phyloP scores from a whole-genome alignment of 2,113 vertebrate genomes.

The Malurus cyaneus region DNA sequence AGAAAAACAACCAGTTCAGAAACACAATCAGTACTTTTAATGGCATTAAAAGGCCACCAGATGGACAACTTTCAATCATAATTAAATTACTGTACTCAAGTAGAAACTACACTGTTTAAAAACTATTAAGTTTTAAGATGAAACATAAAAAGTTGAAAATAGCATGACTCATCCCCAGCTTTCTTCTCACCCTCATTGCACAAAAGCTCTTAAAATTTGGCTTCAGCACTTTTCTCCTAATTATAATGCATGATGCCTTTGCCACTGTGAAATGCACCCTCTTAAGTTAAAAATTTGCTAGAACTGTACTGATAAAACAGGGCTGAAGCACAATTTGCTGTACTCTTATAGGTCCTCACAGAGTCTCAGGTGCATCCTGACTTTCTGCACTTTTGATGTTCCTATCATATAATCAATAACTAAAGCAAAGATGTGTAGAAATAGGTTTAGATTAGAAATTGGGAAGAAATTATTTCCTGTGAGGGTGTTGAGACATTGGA shows the following conservation, averaged over 20 bases:
- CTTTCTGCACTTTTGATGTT: neutral
- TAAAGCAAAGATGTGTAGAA: neutral
- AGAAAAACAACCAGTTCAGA: neutral
- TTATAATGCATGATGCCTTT: neutral
- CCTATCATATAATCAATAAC: neutral
- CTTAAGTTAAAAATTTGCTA: neutral
- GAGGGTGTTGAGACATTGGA: neutral
- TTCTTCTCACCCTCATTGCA: neutral
- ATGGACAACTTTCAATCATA: neutral
- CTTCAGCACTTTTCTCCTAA: neutral
- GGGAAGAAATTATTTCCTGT: neutral
- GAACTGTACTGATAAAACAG: neutral
- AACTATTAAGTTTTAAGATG: neutral
- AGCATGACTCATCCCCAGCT: neutral
- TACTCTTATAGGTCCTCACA: neutral
- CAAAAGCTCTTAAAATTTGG: neutral
- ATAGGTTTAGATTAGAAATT: neutral
- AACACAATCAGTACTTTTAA: neutral
- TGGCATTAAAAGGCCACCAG: neutral
- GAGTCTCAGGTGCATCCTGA: neutral
- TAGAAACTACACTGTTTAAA: neutral
- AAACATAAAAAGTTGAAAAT: neutral
- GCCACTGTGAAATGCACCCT: neutral
- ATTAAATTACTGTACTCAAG: neutral
- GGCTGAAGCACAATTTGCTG: neutral